phyloP scores from a whole-genome alignment of 1,140 invertebrate species.

The Drosophila orosa region DNA sequence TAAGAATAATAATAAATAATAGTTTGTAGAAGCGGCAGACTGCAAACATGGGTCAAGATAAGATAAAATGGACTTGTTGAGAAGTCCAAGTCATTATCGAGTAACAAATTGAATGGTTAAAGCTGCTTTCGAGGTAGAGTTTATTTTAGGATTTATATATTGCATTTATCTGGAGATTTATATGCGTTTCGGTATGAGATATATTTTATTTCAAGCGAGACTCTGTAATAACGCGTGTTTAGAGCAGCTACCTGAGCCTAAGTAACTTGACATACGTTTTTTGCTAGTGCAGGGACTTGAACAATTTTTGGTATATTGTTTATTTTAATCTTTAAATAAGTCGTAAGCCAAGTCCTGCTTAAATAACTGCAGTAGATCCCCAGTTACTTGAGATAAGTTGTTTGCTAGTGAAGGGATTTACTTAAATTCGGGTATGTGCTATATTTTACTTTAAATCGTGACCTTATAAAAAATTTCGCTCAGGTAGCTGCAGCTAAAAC shows the following conservation, averaged over 20 bases:
- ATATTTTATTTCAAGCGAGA: background rate
- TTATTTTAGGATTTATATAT: background rate
- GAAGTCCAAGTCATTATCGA: background rate
- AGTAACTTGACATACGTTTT: background rate
- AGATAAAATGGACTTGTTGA: background rate
- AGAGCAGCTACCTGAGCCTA: background rate
- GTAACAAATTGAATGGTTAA: background rate
- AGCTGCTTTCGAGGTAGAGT: background rate
- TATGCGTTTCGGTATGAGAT: background rate
- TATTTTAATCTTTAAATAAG: background rate
- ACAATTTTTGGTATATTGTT: background rate
- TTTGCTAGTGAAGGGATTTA: background rate
- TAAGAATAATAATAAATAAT: conserved; percentile 7
- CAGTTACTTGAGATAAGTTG: background rate
- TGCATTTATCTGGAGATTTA: too few relatives aligned
- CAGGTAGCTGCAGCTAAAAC: background rate
- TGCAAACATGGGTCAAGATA: background rate
- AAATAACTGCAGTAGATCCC: background rate
- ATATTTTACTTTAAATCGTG: background rate
- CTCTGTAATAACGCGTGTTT: background rate
- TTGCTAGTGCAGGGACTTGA: background rate
- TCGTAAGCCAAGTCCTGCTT: background rate
- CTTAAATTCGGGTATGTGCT: background rate
- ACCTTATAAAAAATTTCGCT: background rate
- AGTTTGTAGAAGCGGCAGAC: background rate